These are phyloP conservation scores for Oreochromis grahami DNA, from an alignment of 2,797 vertebrate species.

Conservation along the genomic window DNA sequence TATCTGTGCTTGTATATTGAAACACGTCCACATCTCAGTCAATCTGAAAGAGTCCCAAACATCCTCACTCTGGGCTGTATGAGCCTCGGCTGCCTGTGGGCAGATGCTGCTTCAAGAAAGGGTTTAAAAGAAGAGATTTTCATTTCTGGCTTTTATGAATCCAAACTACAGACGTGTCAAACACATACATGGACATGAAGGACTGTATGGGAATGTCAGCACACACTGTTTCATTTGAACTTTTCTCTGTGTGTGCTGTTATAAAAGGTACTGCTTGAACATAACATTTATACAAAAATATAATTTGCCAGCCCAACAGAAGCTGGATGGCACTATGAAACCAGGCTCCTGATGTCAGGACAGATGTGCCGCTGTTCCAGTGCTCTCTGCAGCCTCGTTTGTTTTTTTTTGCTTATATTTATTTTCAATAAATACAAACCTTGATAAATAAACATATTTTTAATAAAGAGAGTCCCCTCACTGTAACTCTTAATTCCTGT, in stretches of 20 bases:
- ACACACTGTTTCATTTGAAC: not conserved
- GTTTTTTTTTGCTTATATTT: not conserved
- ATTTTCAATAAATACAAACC: fast-evolving
- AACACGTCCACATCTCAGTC: not conserved
- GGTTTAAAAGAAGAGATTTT: not conserved
- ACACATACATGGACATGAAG: not conserved
- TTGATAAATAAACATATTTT: fast-evolving
- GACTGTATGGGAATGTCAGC: fast-evolving
- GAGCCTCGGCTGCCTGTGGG: not conserved
- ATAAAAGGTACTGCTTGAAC: not conserved
- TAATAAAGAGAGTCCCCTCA: not conserved
- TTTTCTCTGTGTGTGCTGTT: fast-evolving
- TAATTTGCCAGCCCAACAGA: fast-evolving
- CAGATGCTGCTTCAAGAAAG: not conserved
- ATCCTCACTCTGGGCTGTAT: not conserved
- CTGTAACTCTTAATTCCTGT: not conserved
- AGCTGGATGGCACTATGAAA: fast-evolving
- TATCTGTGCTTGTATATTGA: not conserved
- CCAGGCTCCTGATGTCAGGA: not conserved
- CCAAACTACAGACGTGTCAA: not conserved
- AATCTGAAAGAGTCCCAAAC: not conserved
- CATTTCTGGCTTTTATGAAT: not conserved
- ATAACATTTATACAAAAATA: not conserved
- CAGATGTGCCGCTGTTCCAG: not conserved
- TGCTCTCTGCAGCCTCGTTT: not conserved